Evolutionary conservation across 2,888 invertebrate genomes (phyloP), one percentile per base, ranked within the genome.

Genomic region (Conus canariensis): DNA sequence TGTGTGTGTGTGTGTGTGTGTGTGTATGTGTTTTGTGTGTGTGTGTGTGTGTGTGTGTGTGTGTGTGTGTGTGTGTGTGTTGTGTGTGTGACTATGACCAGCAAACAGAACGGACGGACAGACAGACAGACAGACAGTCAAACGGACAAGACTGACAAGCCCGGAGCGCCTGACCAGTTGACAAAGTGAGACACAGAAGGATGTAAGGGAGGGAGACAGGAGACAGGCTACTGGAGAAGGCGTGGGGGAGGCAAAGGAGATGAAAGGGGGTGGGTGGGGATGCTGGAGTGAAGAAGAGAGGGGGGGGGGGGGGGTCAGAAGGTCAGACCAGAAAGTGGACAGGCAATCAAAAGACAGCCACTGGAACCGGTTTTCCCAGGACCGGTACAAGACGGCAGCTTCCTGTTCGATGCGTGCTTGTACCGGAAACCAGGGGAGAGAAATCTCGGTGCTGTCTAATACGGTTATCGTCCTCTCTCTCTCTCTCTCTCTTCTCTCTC

Each of bases 291-390:
- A 22, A 70, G 70, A 22, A 70, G 22, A 22, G 45, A 14, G 16
- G 60, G 22, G 22, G 7, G 70, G 6, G 19, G 19, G 56, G 30
- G 6, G 45, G 56, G 82, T 56, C 82, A 82, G 4, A 82, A 56
- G 56, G 45, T 56, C 45, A n/a, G 45, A 25, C 64, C 64, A 22
- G 30, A 64, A 45, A 70, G 70, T 12, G 56, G 70, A 88, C 67
- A 88, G 70, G 25, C 45, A 74, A 30, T 67, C 70, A 88, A 70
- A 56, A 30, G 82, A 82, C 82, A 82, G 82, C 22, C 45, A 88
- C 67, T 67, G 70, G 67, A 64, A 88, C 67, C 60, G 22, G 67
- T 19, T n/a, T 30, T 22, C 16, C n/a, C 22, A 16, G 30, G 74
- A 70, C 70, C 16, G 30, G 22, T 14, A 82, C 12, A 14, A 30